A percentile compares a stretch with the other conserved stretches of the same genome.
phyloP scores from a whole-genome alignment of 2,797 vertebrate genomes.

The Gymnoscopelus braueri region DNA sequence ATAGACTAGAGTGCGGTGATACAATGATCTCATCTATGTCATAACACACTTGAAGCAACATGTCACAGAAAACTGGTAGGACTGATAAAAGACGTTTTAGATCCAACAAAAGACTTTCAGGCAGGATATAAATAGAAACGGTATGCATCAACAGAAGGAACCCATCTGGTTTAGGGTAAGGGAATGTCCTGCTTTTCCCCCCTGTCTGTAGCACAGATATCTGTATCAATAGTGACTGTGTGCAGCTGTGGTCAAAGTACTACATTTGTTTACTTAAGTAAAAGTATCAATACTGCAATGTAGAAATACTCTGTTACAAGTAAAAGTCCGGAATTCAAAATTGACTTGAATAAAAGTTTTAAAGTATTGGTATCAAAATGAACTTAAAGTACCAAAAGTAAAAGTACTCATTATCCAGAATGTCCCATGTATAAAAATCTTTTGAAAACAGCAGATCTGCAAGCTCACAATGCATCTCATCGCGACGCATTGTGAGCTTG shows the following conservation, averaged over 20 bases:
- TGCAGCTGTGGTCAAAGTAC: background rate
- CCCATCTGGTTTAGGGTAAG: slow-evolving; percentile 34
- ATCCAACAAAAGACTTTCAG: slow-evolving; percentile 41
- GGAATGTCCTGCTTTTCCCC: slow-evolving; percentile 16
- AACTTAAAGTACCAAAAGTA: too few relatives aligned
- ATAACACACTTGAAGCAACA: slow-evolving; percentile 52
- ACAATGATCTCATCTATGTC: slow-evolving; percentile 24
- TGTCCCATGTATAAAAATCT: too few relatives aligned
- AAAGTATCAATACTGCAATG: too few relatives aligned
- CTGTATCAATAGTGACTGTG: slow-evolving; percentile 1
- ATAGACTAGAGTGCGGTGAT: slow-evolving; percentile 15
- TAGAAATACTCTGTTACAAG: too few relatives aligned
- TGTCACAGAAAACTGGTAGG: slow-evolving; percentile 49
- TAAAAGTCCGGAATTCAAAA: too few relatives aligned
- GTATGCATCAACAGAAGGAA: slow-evolving; percentile 5
- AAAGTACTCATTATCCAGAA: too few relatives aligned
- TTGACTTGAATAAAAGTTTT: too few relatives aligned
- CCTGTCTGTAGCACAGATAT: background rate
- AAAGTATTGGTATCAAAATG: too few relatives aligned
- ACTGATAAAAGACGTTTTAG: slow-evolving; percentile 37
- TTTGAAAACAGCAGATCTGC: too few relatives aligned
- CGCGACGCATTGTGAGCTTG: too few relatives aligned
- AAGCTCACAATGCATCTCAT: too few relatives aligned
- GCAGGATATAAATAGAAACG: slow-evolving; percentile 49
- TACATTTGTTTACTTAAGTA: too few relatives aligned